phyloP scores from a whole-genome alignment of 2,888 invertebrate species.

The Pachycephus smyrnensis region DNA sequence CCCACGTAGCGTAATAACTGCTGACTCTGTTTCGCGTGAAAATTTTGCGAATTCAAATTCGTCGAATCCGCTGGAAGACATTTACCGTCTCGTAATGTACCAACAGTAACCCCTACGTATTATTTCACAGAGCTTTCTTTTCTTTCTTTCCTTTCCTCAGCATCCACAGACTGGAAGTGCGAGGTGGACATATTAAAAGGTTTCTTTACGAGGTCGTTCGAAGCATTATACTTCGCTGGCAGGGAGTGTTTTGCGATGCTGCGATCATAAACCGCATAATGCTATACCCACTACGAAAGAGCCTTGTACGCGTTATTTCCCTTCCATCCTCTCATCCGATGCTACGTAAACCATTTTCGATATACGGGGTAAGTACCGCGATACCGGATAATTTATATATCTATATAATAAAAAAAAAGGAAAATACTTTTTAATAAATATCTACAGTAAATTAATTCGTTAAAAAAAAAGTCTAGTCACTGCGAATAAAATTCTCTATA shows the following conservation, averaged over 20 bases:
- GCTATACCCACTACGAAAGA: constrained; percentile 34
- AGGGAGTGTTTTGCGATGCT: constrained; percentile 40
- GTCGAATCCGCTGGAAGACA: not conserved
- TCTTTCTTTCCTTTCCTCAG: not conserved
- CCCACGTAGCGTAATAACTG: too few species aligned
- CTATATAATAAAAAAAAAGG: too few species aligned
- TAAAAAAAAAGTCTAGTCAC: not conserved
- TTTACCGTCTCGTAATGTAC: not conserved
- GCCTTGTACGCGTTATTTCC: constrained; percentile 32
- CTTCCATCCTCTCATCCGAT: constrained; percentile 10
- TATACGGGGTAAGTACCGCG: constrained; percentile 23
- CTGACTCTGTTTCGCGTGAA: not conserved
- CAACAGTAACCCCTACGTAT: not conserved
- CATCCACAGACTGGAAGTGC: constrained; percentile 21
- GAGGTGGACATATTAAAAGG: constrained; percentile 53
- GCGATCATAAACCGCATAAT: constrained; percentile 53
- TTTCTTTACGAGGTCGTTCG: constrained; percentile 60
- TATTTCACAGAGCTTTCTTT: not conserved
- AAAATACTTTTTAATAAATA: not conserved
- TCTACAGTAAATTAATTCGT: not conserved
- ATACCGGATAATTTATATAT: too few species aligned
- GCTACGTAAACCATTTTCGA: constrained; percentile 38
- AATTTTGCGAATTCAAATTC: not conserved
- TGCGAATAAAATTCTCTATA: too few species aligned
- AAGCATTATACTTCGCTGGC: constrained; percentile 47